A percentile compares a stretch with the other conserved stretches of the same genome.
phyloP scores from a whole-genome alignment of 2,113 vertebrate species.

The Phaethornis superciliosus region DNA sequence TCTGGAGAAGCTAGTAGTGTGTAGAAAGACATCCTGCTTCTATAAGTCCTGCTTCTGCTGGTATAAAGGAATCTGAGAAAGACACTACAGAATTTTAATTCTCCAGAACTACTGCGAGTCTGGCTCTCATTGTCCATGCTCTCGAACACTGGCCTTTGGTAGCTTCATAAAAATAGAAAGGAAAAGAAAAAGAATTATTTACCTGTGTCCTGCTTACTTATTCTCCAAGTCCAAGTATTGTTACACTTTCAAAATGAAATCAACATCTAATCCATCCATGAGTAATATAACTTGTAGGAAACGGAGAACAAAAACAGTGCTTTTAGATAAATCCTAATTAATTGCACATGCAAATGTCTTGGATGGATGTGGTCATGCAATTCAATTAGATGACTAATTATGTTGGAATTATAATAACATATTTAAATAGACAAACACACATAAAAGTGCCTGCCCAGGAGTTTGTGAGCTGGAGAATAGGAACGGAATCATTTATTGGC shows the following conservation, averaged over 20 bases:
- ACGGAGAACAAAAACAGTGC: slow-evolving; percentile 28
- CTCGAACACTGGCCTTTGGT: neutral
- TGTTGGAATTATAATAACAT: slow-evolving; percentile 48
- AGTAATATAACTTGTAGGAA: slow-evolving; percentile 61
- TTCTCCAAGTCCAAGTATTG: neutral
- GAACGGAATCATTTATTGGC: slow-evolving; percentile 60
- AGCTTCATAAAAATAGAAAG: neutral
- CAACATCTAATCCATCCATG: slow-evolving; percentile 43
- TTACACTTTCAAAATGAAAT: slow-evolving; percentile 39
- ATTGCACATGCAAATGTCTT: slow-evolving; percentile 63
- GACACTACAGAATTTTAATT: neutral
- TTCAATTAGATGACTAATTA: slow-evolving; percentile 67
- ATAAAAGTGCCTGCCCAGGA: slow-evolving; percentile 50
- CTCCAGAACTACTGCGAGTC: neutral
- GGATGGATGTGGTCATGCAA: slow-evolving; percentile 60
- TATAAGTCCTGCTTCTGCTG: neutral
- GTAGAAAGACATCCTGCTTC: neutral
- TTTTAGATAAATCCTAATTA: slow-evolving; percentile 68
- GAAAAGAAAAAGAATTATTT: neutral
- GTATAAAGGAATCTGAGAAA: neutral
- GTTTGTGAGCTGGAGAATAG: slow-evolving; percentile 17
- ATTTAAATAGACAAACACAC: slow-evolving; percentile 67
- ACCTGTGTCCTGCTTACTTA: neutral
- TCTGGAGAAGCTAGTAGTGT: neutral
- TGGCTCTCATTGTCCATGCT: neutral